phyloP scores from a whole-genome alignment of 2,113 vertebrate species.

The Vulpes lagopus region DNA sequence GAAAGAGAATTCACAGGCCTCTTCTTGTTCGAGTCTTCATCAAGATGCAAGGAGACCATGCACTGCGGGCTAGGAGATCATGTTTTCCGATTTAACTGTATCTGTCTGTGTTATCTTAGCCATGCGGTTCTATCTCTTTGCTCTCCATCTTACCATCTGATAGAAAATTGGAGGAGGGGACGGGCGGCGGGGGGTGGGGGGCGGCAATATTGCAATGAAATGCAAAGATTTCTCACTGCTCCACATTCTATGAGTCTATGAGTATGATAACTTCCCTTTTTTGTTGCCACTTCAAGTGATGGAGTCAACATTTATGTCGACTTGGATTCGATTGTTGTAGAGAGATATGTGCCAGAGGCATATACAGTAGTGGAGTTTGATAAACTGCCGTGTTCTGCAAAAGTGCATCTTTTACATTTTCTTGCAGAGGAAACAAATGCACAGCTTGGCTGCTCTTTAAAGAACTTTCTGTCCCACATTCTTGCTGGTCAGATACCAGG shows the following conservation, averaged over 20 bases:
- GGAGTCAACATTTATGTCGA: neutral
- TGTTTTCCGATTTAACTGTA: neutral
- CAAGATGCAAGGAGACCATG: too few species aligned
- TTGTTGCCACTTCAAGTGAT: neutral
- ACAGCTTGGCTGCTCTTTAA: slow-evolving; percentile 30
- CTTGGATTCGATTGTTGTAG: neutral
- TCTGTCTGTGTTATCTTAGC: neutral
- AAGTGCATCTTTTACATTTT: slow-evolving; percentile 34
- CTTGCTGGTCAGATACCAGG: slow-evolving; percentile 54
- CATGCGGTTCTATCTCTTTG: neutral
- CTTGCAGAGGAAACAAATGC: slow-evolving; percentile 48
- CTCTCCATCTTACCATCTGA: neutral
- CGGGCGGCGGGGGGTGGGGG: neutral
- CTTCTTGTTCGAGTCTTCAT: neutral
- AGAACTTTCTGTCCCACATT: slow-evolving; percentile 44
- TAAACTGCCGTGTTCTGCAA: slow-evolving; percentile 11
- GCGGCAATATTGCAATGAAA: neutral
- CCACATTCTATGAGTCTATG: neutral
- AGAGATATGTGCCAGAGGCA: neutral
- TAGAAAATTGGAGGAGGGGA: neutral
- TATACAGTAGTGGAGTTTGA: neutral
- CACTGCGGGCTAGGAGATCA: neutral
- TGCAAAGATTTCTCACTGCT: neutral
- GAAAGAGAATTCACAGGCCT: neutral
- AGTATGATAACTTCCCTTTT: neutral